Percentiles rank a stretch among this genome's conserved stretches.
These are phyloP conservation scores for Pimpla rufipes DNA, from an alignment of 2,888 invertebrate genomes.

Conservation along the genomic window DNA sequence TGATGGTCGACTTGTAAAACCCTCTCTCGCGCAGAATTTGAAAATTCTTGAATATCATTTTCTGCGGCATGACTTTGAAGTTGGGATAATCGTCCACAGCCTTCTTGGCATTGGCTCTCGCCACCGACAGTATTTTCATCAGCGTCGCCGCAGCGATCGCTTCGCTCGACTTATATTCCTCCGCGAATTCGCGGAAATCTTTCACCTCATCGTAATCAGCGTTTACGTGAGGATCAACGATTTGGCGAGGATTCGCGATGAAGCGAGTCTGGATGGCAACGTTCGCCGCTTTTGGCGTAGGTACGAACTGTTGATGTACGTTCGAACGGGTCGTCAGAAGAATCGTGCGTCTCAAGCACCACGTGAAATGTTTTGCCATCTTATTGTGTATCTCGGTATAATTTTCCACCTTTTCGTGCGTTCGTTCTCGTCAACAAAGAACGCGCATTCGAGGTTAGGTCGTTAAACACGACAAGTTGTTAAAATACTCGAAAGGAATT, in stretches of 20 bases:
- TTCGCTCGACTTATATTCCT: not conserved
- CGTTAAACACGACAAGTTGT: not conserved
- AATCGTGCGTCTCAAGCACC: slow-evolving; percentile 50
- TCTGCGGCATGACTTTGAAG: slow-evolving; percentile 39
- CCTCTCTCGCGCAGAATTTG: slow-evolving; percentile 60
- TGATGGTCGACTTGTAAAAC: slow-evolving; percentile 58
- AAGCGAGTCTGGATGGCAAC: not conserved
- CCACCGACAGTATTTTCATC: slow-evolving; percentile 43
- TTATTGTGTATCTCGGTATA: not conserved
- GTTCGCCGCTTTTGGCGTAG: not conserved
- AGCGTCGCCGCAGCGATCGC: slow-evolving; percentile 1
- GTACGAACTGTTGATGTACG: not conserved
- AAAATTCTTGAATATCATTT: slow-evolving; percentile 62
- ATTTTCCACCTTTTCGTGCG: not conserved
- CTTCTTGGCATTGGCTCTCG: slow-evolving; percentile 34
- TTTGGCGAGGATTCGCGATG: not conserved
- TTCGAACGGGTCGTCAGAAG: slow-evolving; percentile 13
- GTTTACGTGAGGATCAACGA: not conserved
- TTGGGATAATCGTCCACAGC: slow-evolving; percentile 46
- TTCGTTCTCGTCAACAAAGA: not conserved
- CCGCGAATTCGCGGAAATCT: slow-evolving; percentile 30
- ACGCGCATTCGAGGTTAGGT: slow-evolving; percentile 53
- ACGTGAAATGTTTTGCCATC: slow-evolving; percentile 57
- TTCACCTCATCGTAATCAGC: slow-evolving; percentile 37
- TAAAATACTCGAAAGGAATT: not conserved